A percentile compares a stretch with the other conserved stretches of the same genome.
These are phyloP conservation scores for Eublepharis macularius DNA, from an alignment of 2,113 vertebrate species.

Conservation along the genomic window DNA sequence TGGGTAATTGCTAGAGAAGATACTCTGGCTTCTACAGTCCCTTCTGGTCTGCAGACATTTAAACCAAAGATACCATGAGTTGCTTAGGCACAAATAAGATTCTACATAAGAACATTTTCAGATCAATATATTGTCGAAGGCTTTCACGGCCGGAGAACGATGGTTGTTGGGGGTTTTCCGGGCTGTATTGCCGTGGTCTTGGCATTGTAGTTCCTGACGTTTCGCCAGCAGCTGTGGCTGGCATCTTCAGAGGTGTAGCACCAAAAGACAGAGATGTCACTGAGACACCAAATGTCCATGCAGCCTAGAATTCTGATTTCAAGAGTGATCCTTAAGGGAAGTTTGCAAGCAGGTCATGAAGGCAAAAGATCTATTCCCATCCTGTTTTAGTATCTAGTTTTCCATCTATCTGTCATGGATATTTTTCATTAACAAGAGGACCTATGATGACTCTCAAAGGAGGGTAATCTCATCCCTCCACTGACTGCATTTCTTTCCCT, in stretches of 20 bases:
- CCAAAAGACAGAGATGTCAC: no score
- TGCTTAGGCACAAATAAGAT: neutral
- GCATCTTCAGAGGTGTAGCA: no score
- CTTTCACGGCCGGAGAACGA: no score
- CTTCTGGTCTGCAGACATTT: neutral
- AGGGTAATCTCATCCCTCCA: no score
- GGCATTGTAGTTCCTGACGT: no score
- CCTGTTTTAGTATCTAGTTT: neutral
- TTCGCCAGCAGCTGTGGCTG: no score
- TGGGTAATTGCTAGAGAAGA: neutral
- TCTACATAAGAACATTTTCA: neutral
- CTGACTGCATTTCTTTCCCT: no score
- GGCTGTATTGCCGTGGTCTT: no score
- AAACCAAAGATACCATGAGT: neutral
- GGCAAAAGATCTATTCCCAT: neutral
- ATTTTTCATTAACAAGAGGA: neutral
- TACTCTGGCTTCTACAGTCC: neutral
- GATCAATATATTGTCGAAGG: no score
- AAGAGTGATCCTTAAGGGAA: neutral
- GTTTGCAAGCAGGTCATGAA: neutral
- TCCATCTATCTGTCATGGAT: neutral
- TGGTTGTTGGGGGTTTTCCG: no score
- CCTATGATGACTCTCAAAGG: no score
- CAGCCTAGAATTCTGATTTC: neutral
- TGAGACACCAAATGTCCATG: neutral